Evolutionary conservation across 2,113 vertebrate species (phyloP).

Genomic region (Spilogale gracilis): DNA sequence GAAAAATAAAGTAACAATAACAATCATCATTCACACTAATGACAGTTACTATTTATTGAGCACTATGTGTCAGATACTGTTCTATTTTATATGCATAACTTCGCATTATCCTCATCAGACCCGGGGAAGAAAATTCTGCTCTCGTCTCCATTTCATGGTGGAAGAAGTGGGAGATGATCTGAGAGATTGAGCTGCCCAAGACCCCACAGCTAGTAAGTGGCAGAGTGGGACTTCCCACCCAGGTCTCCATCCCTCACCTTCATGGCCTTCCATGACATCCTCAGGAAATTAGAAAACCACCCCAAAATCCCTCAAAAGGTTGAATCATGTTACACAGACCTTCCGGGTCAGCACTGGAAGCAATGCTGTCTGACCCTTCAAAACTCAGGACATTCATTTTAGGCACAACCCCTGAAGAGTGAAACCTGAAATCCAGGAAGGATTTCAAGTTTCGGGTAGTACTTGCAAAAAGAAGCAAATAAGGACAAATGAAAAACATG

Average conservation of each 20-base stretch:
- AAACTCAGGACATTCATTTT: background rate
- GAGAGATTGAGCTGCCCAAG: background rate
- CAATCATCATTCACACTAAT: background rate
- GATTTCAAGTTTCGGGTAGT: background rate
- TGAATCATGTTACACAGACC: background rate
- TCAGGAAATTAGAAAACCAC: background rate
- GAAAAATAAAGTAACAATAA: background rate
- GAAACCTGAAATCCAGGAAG: background rate
- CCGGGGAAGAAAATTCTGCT: background rate
- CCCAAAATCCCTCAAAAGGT: background rate
- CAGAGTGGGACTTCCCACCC: background rate
- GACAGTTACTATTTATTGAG: background rate
- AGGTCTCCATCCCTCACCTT: background rate
- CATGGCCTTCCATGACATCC: fast-evolving
- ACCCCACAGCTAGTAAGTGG: background rate
- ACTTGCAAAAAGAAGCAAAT: background rate
- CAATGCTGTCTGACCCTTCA: background rate
- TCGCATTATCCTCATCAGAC: background rate
- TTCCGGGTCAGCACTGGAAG: background rate
- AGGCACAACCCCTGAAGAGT: background rate
- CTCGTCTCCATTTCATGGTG: background rate
- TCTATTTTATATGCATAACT: background rate
- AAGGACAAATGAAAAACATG: conserved; percentile 49
- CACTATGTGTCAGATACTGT: background rate
- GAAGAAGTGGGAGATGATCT: background rate